Base-by-base conservation (phyloP, 2,888 invertebrate species). In the Julus scandinavius region DNA sequence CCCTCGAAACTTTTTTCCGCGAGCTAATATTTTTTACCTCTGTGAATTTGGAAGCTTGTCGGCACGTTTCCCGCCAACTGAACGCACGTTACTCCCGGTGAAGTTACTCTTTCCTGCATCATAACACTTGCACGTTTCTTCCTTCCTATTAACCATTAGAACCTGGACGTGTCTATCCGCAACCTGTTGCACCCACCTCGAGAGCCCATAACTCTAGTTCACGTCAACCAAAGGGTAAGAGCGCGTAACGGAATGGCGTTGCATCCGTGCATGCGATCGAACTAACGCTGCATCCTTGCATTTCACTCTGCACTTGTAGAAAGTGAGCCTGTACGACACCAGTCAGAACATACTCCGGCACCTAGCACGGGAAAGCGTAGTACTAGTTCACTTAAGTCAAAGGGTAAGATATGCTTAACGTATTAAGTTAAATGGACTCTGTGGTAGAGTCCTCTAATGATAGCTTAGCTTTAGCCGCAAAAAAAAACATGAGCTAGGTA, bases 121-220 rank as follows among this genome's bases (percentile, higher is more conserved):
- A 20, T 63, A 63, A 63, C 63, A n/a, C 20, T 63, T 63, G 63
- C 63, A 63, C 20, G 63, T 63, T 63, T 63, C 63, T 63, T 63
- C 63, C 63, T 63, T 63, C 63, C 63, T 20, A 63, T 20, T 63
- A 20, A 63, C 20, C 20, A 63, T 3, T 63, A 63, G 63, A 63
- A n/a, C 63, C 63, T 20, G 63, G 20, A 63, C 63, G 20, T 20
- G 63, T 63, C 5, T 6, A 20, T 63, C 7, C 63, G 63, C 63
- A 63, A 20, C 63, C 63, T n/a, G 63, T 20, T 63, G 63, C 63
- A 63, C 63, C 63, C 63, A 5, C n/a, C 63, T 63, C 63, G n/a
- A 20, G 20, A n/a, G 63, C 6, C 7, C 63, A 63, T 6, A 63
- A 63, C n/a, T 17, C 63, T 63, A 63, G 63, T 20, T 20, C 63